Percentiles rank a stretch among this genome's conserved stretches.
These are phyloP conservation scores for Temnopleurus reevesii DNA, from an alignment of 53 echinoderm and acorn worm species.

Conservation along the genomic window DNA sequence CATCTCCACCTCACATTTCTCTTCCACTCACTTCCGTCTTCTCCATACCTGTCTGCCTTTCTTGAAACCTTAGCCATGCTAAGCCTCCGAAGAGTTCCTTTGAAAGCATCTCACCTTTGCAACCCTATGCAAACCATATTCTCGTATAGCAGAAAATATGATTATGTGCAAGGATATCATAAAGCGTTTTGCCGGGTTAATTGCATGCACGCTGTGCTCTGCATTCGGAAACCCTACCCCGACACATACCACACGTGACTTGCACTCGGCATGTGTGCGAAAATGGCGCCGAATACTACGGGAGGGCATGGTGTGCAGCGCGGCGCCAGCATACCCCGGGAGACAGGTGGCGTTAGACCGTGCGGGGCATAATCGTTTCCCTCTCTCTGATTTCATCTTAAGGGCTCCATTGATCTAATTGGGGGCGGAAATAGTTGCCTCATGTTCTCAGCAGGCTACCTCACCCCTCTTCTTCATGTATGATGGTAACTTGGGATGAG, in stretches of 20 bases:
- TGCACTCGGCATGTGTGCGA: constrained; percentile 1
- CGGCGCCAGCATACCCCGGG: neutral
- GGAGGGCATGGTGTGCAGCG: no score
- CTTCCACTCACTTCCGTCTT: no score
- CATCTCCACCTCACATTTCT: no score
- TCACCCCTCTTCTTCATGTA: neutral
- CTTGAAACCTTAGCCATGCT: no score
- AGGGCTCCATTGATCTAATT: constrained; percentile 32
- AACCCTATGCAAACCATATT: neutral
- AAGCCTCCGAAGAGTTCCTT: neutral
- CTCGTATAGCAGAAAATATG: neutral
- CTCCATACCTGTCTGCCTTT: no score
- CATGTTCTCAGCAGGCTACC: neutral
- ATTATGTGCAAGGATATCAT: neutral
- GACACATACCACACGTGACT: neutral
- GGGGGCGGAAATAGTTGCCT: constrained; percentile 29
- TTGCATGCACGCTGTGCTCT: neutral
- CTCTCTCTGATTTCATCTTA: neutral
- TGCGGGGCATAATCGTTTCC: neutral
- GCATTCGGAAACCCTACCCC: neutral
- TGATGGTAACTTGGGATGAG: no score
- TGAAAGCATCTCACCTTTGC: neutral
- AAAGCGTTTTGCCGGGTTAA: neutral
- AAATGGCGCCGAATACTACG: neutral
- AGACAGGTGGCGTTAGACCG: neutral